These are phyloP conservation scores for Craseonycteris thonglongyai DNA, from an alignment of 2,113 vertebrate species.

Conservation along the genomic window DNA sequence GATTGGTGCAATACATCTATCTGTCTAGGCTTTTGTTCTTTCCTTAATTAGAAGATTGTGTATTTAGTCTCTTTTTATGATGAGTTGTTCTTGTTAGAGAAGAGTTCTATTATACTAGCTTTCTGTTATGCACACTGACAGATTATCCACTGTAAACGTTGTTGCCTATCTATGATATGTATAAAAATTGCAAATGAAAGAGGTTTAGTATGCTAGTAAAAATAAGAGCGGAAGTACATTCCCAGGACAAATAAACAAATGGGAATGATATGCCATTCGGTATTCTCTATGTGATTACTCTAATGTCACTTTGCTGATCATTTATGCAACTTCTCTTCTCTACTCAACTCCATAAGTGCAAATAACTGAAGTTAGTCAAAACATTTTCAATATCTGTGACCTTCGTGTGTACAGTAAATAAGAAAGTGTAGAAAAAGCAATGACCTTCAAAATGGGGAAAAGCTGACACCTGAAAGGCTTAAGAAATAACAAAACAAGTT, in stretches of 20 bases:
- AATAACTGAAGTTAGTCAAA: slow-evolving; percentile 59
- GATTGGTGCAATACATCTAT: not conserved
- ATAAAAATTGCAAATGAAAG: not conserved
- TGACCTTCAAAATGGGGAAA: slow-evolving; percentile 15
- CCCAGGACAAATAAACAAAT: slow-evolving; percentile 29
- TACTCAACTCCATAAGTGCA: not conserved
- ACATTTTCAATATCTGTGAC: slow-evolving; percentile 31
- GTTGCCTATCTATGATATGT: not conserved
- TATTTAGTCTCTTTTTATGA: not conserved
- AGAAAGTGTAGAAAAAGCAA: not conserved
- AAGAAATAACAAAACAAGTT: slow-evolving; percentile 54
- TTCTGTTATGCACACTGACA: not conserved
- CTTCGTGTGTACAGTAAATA: not conserved
- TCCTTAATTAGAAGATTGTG: not conserved
- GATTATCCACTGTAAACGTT: not conserved
- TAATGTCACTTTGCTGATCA: not conserved
- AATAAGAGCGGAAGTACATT: not conserved
- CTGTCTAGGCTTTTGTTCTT: not conserved
- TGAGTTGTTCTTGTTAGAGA: not conserved
- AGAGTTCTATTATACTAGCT: not conserved
- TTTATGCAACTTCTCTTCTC: not conserved
- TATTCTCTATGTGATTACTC: not conserved
- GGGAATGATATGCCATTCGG: not conserved
- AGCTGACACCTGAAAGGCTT: slow-evolving; percentile 47
- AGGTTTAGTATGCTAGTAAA: not conserved